Conservation (phyloP, 2,888 invertebrate genomes). For the Cataglyphis cursor region DNA sequence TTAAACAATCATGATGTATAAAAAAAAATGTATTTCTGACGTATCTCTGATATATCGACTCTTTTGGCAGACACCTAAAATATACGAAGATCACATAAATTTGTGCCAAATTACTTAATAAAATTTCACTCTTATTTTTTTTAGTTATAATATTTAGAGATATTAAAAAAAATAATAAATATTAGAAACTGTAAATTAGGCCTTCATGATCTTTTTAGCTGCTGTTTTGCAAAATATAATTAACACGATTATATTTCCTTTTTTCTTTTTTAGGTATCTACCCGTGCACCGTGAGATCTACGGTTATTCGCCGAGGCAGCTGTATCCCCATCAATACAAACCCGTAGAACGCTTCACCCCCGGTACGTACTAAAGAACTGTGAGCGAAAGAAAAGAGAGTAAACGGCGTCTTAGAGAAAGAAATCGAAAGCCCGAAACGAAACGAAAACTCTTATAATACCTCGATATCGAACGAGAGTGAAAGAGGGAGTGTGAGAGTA, state of each 20-base stretch:
- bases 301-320: conserved; percentile 95
- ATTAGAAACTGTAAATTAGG: neutral
- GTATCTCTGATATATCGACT: neutral
- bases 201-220: neutral
- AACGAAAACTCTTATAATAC: conserved; percentile 67
- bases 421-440: conserved; percentile 75
- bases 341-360: conserved; percentile 93
- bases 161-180: neutral
- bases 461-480: conserved; percentile 69
- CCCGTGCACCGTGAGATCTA: conserved; percentile 96
- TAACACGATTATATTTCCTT: neutral
- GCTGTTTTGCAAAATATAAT: neutral
- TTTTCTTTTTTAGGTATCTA: conserved; percentile 88
- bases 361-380: conserved; percentile 90
- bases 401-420: conserved; percentile 66
- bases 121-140: conserved; percentile 36
- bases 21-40: conserved; percentile 16
- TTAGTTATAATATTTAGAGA: conserved; percentile 26
- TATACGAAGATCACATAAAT: conserved; percentile 18
- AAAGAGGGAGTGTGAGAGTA: conserved; percentile 19
- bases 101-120: conserved; percentile 3
- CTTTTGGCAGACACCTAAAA: conserved; percentile 22
- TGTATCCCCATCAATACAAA: conserved; percentile 95
- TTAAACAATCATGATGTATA: neutral
- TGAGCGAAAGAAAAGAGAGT: conserved; percentile 73